Evolutionary conservation across 2,797 vertebrate genomes (phyloP), one percentile per base, ranked within the genome.

Genomic region (Pogoniulus pusillus): DNA sequence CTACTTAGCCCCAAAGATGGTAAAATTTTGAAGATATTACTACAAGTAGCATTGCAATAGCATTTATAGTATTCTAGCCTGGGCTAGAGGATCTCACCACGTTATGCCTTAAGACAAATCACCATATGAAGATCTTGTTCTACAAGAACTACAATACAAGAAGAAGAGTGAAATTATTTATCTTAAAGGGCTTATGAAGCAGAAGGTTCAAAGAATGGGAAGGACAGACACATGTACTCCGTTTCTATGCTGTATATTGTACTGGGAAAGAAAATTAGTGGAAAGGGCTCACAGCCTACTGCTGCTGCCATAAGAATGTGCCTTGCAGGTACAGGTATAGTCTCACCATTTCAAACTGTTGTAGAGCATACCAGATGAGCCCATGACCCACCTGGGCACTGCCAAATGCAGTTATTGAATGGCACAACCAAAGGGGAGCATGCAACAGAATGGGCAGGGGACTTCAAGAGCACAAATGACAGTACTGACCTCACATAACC

Each of bases 291-390:
- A 72, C 30, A 69, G 23, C 8, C 85, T 49, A 19, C 20, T 43
- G 12, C 20, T 84, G 35, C 45, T 70, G 70, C 39, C 7, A 3
- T 4, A 16, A 45, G 17, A 11, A 49, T 0, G 0, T 37, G 20
- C 24, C 17, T 70, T 60, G 35, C 30, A 32, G 23, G 11, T 66
- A 66, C 24, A 66, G 12, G 22, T 49, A 47, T 9, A 37, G 29
- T 32, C 29, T 64, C 35, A 82, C 13, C 34, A 8, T 57, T 73
- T n/a, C 29, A 26, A 54, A 4, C 7, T 79, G 2, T 6, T 79
- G 19, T 30, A 27, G 19, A 62, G 6, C 7, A 59, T 11, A 30
- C 24, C 74, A 73, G 0, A 8, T 3, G 4, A 92, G 43, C 17
- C 29, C 7, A 11, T 20, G 14, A 51, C 12, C 32, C 59, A 8